Evolutionary conservation across 2,113 vertebrate species (phyloP).

Genomic region (Circaetus cinerascens): DNA sequence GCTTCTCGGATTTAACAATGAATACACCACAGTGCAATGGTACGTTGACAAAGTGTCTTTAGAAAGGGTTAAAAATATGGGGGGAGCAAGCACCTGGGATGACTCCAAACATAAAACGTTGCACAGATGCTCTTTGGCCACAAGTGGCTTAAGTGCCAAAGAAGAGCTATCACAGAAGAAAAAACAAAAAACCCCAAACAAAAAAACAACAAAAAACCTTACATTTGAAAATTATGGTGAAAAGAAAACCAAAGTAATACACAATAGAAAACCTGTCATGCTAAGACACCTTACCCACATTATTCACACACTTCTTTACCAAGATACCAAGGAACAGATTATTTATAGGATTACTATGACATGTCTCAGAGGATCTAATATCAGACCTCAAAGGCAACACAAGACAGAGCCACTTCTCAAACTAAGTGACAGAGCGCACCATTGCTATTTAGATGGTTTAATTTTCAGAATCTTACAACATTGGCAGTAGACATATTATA

Average conservation of each 20-base stretch:
- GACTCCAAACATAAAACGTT: background rate
- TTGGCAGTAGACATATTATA: accelerated
- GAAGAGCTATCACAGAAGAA: background rate
- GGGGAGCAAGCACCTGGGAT: background rate
- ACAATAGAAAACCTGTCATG: background rate
- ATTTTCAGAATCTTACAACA: background rate
- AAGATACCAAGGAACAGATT: background rate
- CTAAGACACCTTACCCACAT: background rate
- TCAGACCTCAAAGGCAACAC: background rate
- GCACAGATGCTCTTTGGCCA: background rate
- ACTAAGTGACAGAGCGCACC: background rate
- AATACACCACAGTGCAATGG: background rate
- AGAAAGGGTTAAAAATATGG: background rate
- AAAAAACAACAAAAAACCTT: background rate
- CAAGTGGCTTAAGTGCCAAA: background rate
- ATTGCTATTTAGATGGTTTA: background rate
- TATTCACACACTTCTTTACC: background rate
- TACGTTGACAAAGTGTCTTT: background rate
- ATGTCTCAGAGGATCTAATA: background rate
- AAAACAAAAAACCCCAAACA: background rate
- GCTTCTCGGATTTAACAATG: background rate
- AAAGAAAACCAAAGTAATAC: background rate
- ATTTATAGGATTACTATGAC: background rate
- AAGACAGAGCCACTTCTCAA: background rate
- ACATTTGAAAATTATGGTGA: background rate